Evolutionary conservation across 2,113 vertebrate species (phyloP).

Genomic region (Cettia cetti): DNA sequence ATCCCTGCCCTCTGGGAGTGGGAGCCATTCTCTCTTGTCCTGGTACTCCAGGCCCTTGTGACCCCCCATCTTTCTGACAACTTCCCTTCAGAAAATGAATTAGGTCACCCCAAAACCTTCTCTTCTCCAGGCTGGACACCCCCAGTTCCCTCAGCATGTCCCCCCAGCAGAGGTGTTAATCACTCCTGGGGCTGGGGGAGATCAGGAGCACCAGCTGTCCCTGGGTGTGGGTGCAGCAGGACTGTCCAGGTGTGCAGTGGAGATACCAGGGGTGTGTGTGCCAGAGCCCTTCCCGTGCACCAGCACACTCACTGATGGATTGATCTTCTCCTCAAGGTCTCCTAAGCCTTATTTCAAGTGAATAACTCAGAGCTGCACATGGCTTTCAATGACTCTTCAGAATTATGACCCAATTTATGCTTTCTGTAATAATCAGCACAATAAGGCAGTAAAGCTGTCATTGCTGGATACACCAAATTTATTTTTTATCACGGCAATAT

Average conservation of each 20-base stretch:
- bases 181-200: not conserved
- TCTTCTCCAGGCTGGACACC: not conserved
- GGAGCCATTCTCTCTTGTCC: no score
- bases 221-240: rapidly evolving
- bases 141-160: not conserved
- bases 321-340: slow-evolving; percentile 22
- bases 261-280: not conserved
- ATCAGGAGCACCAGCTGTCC: not conserved
- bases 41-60: not conserved
- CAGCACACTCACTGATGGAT: not conserved
- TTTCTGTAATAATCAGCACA: slow-evolving; percentile 72
- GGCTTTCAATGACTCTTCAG: slow-evolving; percentile 64
- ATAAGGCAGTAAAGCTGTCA: slow-evolving; percentile 58
- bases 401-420: slow-evolving; percentile 67
- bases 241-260: not conserved
- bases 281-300: not conserved
- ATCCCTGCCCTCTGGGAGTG: not conserved
- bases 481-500: slow-evolving; percentile 57
- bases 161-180: not conserved
- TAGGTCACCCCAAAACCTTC: not conserved
- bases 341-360: slow-evolving; percentile 50
- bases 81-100: not conserved
- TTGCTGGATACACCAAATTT: slow-evolving; percentile 60
- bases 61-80: rapidly evolving
- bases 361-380: slow-evolving; percentile 26